Percentiles rank a stretch among this genome's conserved stretches.
Evolutionary conservation across 2,797 vertebrate genomes (phyloP).

Genomic region (Darevskia mixta): DNA sequence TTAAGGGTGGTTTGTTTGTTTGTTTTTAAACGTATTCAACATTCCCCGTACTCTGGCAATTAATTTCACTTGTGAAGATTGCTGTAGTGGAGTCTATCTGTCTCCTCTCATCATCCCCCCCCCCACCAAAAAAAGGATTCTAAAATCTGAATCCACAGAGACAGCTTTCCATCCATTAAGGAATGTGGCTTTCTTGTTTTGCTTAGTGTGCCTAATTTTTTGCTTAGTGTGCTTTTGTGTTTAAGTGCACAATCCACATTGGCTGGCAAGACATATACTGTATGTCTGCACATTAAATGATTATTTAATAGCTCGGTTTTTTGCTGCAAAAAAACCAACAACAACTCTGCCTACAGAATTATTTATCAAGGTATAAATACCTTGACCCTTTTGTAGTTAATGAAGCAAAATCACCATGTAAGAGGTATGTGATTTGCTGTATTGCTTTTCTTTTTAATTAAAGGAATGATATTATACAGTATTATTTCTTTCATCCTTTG

Average conservation of each 20-base stretch:
- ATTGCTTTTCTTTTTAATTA: constrained; percentile 1
- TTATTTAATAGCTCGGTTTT: not conserved
- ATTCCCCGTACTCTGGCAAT: not conserved
- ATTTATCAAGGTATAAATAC: not conserved
- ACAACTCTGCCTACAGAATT: not conserved
- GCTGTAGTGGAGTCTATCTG: not conserved
- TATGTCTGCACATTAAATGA: not conserved
- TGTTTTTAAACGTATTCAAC: no score
- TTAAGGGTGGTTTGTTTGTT: not conserved
- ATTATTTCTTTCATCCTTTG: not conserved
- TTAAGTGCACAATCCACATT: not conserved
- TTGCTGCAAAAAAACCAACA: not conserved
- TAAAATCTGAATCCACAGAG: not conserved
- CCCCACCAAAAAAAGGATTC: constrained; percentile 46
- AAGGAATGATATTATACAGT: not conserved
- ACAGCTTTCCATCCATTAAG: constrained; percentile 7
- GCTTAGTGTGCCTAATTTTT: constrained; percentile 25
- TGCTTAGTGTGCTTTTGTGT: not conserved
- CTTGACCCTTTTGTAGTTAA: not conserved
- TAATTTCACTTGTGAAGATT: constrained; percentile 5
- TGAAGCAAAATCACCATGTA: not conserved
- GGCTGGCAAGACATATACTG: not conserved
- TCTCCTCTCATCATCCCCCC: not conserved
- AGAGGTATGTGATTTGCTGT: not conserved
- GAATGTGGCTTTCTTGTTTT: constrained; percentile 30